Evolutionary conservation across 2,888 invertebrate genomes (phyloP), one percentile per base, ranked within the genome.

Genomic region (Xestia ashworthii): DNA sequence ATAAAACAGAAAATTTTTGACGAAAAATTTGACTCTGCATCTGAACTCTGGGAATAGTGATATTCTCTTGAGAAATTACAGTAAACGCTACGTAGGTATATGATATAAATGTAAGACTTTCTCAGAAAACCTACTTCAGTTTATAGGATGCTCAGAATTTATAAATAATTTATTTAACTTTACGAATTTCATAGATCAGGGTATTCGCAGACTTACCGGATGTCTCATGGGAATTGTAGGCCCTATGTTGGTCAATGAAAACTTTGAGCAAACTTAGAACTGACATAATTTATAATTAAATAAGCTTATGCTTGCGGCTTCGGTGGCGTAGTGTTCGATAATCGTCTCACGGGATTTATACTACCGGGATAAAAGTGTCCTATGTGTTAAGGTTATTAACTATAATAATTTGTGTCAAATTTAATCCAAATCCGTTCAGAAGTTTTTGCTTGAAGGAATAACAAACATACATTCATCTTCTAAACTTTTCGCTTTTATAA

Each of bases 41-140:
- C 71, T 64, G 60, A 71, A 55, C 69, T 66, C 50, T n/a, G 71
- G 66, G 71, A 69, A 71, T 77, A 22, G 46, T 38, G 38, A 67
- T 55, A 38, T 80, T 76, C 87, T 87, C 87, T 14, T 55, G 85
- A 84, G 85, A 85, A 85, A 85, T 85, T 84, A 85, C 44, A 65
- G 46, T 64, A 76, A 80, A 80, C 69, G 62, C 64, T 71, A 38
- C 44, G 68, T 67, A 66, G n/a, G n/a, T 50, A 62, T 38, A 25
- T 8, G 46, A 50, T 62, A 58, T 50, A 67, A 58, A 82, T 44
- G 22, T 48, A 74, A 38, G 38, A 19, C 46, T 53, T 50, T 38
- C 58, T 60, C 22, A 25, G 77, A 66, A 50, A 66, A 76, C 38
- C 16, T 53, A 5, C 41, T 48, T 16, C 12, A n/a, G 44, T 38